Percentiles rank a stretch among this genome's conserved stretches.
phyloP scores from a whole-genome alignment of 2,113 vertebrate species.

The Platysteira castanea region DNA sequence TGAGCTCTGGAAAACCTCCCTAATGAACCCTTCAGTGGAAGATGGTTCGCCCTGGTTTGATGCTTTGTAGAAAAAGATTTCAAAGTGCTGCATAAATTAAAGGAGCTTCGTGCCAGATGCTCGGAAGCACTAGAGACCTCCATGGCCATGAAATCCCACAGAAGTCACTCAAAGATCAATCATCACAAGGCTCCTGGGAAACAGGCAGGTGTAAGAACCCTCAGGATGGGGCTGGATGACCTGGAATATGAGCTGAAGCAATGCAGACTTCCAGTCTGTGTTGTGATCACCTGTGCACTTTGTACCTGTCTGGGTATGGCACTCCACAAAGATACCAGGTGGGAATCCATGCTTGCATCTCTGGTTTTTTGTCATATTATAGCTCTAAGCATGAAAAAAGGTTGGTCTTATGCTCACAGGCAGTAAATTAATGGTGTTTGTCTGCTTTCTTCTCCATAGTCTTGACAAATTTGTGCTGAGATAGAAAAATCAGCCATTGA shows the following conservation, averaged over 20 bases:
- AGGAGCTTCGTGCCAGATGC: not conserved
- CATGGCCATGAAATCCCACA: not conserved
- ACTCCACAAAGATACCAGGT: not conserved
- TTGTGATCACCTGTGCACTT: not conserved
- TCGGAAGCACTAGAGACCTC: not conserved
- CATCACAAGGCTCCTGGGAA: not conserved
- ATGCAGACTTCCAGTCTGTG: not conserved
- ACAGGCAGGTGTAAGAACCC: not conserved
- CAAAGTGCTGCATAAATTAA: not conserved
- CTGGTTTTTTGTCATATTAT: not conserved
- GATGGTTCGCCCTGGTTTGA: not conserved
- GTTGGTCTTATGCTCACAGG: not conserved
- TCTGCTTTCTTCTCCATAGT: not conserved
- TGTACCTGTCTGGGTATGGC: not conserved
- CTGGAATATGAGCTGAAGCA: not conserved
- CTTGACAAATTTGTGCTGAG: not conserved
- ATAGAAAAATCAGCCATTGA: accelerated
- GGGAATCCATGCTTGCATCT: not conserved
- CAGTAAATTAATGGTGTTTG: not conserved
- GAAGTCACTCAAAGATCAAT: not conserved
- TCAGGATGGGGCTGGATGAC: not conserved
- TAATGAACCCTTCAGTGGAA: not conserved
- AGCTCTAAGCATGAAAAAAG: not conserved
- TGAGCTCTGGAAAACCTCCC: not conserved
- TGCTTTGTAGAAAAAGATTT: not conserved